Evolutionary conservation across 2,888 invertebrate genomes (phyloP), one percentile per base, ranked within the genome.

Genomic region (Apodemia zela): DNA sequence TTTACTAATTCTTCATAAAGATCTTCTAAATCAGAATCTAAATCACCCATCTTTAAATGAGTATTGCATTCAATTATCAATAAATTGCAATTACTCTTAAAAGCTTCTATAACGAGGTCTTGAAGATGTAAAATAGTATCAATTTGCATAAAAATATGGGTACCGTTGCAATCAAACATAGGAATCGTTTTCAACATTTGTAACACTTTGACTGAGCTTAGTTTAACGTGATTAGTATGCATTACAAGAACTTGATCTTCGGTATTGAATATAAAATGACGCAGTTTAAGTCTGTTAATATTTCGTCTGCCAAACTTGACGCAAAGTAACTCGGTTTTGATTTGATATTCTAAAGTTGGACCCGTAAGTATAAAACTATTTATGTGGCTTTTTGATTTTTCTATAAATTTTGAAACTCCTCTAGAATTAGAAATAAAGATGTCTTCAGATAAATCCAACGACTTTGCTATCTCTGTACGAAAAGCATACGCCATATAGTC

Each of bases 381-480:
- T 15, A 54, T 54, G 15, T 54, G 10, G 15, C 15, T 29, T 58
- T 62, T 47, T 13, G 45, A 29, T 59, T 58, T 62, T 17, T 58
- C 42, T 2, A 62, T 47, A 58, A 62, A 62, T 33, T 45, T 17
- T 18, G 62, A 33, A 33, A 62, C 62, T 17, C 58, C 62, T 47
- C 6, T 45, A 17, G 62, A 45, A 45, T n/a, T 62, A 7, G 58
- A 59, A 58, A 62, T 62, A 62, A 62, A 58, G n/a, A 58, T 45
- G 8, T 62, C 45, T 58, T 62, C 58, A 3, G 62, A 58, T 62
- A 62, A 45, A 58, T 62, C 62, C 15, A 62, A 58, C 4, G 58
- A 29, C 17, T 58, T 58, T 8, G 62, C 62, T 62, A 62, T 62
- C 45, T 62, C 58, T 18, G 58, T 13, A 45, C 62, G 45, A 45